Evolutionary conservation across 2,888 invertebrate species (phyloP), one percentile per base, ranked within the genome.

Genomic region (Oscheius myriophilus): DNA sequence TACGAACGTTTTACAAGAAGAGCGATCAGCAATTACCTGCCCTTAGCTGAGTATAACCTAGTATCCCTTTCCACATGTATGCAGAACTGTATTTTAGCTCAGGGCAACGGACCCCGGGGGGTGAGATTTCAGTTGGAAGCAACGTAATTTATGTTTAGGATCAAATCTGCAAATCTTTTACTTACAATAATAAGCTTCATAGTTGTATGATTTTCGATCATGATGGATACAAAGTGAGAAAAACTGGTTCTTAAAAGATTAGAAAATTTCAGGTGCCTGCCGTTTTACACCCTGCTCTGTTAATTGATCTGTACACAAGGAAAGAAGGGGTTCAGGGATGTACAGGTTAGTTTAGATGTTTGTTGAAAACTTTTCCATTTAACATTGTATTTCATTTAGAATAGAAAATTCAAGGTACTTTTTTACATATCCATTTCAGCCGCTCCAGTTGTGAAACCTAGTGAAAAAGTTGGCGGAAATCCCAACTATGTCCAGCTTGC

Each of bases 151-250:
- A 41, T 16, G 14, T 73, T 51, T n/a, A 79, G 78, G 72, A 72
- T 18, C 70, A 75, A 3, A 72, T 81, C 18, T 85, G 85, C 69
- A 73, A 74, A 42, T 75, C 85, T 0, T 76, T 85, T 58, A 83
- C 85, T 0, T 83, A 83, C 67, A 79, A 85, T 41, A 70, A 75
- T 18, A 70, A 80, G 21, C 76, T 76, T n/a, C 81, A 81, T 49
- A 72, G 73, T n/a, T 85, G 85, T 69, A 79, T 76, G 46, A 57
- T 85, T 9, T 85, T 80, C 59, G 82, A 83, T 25, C 82, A 83
- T 59, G 78, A 83, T 66, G 85, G 85, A 11, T 78, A 69, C 45
- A 78, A 80, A 54, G 77, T 74, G n/a, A n/a, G n/a, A n/a, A n/a
- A n/a, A n/a, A n/a, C n/a, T n/a, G n/a, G n/a, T n/a, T n/a, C n/a